phyloP scores from a whole-genome alignment of 2,888 invertebrate genomes.

The Digitonthophagus gazella region DNA sequence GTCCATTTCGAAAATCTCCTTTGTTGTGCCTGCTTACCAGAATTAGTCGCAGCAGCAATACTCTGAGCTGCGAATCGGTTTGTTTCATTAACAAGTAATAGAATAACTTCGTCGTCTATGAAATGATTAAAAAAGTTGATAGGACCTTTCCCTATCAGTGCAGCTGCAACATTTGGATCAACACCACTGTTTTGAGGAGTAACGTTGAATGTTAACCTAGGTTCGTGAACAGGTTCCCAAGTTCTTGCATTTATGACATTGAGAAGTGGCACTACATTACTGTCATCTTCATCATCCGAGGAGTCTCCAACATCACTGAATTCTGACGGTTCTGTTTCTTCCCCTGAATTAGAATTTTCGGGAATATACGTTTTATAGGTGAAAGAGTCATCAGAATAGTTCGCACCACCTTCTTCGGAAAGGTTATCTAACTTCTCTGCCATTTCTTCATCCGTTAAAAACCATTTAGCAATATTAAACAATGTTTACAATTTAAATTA shows the following conservation, averaged over 20 bases:
- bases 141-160: conserved; percentile 5
- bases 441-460: too few species aligned
- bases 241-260: background rate
- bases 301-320: too few species aligned
- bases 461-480: too few species aligned
- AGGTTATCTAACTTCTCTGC: too few species aligned
- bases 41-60: background rate
- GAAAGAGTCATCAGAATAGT: too few species aligned
- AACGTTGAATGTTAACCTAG: conserved; percentile 11
- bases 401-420: too few species aligned
- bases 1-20: background rate
- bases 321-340: too few species aligned
- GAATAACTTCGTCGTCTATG: conserved; percentile 18
- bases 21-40: background rate
- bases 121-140: conserved; percentile 18
- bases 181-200: conserved; percentile 12
- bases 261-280: too few species aligned
- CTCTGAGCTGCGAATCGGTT: conserved; percentile 2
- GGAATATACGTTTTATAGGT: too few species aligned
- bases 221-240: conserved; percentile 15
- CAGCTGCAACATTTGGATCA: conserved; percentile 6
- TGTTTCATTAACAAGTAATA: conserved; percentile 4
- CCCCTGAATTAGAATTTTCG: too few species aligned
- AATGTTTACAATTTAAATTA: too few species aligned
- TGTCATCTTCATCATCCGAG: too few species aligned